A percentile compares a stretch with the other conserved stretches of the same genome.
Evolutionary conservation across 1,140 invertebrate species (phyloP).

Genomic region (Adelges cooleyi): DNA sequence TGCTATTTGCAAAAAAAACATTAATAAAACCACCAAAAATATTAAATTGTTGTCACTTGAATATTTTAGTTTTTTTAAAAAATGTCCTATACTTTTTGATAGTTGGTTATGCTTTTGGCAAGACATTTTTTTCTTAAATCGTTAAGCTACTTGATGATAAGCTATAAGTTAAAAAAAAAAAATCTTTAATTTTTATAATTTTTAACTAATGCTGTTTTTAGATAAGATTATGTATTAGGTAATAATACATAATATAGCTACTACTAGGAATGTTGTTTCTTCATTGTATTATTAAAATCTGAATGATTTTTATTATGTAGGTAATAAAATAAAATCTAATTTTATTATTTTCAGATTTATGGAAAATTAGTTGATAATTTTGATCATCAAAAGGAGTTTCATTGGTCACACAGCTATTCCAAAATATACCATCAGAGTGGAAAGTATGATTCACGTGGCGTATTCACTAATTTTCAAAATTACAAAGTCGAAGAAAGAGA

Average conservation of each 20-base stretch:
- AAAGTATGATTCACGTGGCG: slow-evolving; percentile 74
- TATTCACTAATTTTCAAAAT: slow-evolving; percentile 93
- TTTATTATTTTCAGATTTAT: slow-evolving; percentile 87
- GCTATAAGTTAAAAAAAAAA: too few species aligned
- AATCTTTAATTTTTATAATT: not conserved
- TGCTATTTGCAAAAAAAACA: too few species aligned
- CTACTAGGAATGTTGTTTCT: too few species aligned
- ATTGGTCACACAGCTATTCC: slow-evolving; percentile 90
- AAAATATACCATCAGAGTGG: slow-evolving; percentile 79
- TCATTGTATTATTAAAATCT: too few species aligned
- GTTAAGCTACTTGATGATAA: too few species aligned
- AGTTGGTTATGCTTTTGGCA: too few species aligned
- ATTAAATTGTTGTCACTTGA: too few species aligned
- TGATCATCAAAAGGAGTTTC: slow-evolving; percentile 67
- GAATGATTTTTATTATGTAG: too few species aligned
- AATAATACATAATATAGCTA: not conserved
- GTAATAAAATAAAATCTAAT: slow-evolving; percentile 66
- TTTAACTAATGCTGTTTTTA: not conserved
- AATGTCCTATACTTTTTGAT: too few species aligned
- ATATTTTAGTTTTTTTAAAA: too few species aligned
- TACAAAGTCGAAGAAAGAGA: slow-evolving; percentile 94
- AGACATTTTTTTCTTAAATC: too few species aligned
- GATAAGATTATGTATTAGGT: not conserved
- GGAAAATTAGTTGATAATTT: slow-evolving; percentile 67
- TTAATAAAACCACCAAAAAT: too few species aligned